Percentiles rank a stretch among this genome's conserved stretches.
phyloP scores from a whole-genome alignment of 2,797 vertebrate species.

The Sphenopsis melanotis region DNA sequence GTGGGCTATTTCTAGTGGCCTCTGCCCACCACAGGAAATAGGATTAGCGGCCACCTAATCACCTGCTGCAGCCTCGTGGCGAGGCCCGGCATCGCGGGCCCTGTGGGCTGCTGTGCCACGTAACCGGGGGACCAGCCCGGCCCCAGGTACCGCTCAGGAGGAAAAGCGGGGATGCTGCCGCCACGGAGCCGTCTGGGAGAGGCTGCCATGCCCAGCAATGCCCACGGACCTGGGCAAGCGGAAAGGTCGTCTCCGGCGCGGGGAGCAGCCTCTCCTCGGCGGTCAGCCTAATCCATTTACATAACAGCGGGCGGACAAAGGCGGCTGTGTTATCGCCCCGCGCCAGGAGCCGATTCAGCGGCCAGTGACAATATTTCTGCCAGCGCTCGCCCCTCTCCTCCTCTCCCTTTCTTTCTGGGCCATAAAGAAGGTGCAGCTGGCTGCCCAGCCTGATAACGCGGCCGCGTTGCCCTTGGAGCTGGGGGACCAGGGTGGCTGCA shows the following conservation, averaged over 20 bases:
- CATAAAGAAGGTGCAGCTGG: background rate
- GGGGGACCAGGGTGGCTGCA: background rate
- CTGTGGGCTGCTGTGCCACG: rapidly evolving
- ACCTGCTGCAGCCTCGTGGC: background rate
- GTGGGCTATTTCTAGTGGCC: slow-evolving; percentile 1
- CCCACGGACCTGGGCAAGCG: background rate
- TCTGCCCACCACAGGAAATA: background rate
- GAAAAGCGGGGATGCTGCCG: rapidly evolving
- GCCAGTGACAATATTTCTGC: slow-evolving; percentile 32
- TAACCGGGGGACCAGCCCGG: background rate
- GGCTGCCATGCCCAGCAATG: background rate
- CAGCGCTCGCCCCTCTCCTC: background rate
- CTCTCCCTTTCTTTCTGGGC: slow-evolving; percentile 8
- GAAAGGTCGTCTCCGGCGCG: background rate
- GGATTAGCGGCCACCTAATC: background rate
- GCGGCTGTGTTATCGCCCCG: slow-evolving; percentile 66
- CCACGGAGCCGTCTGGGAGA: rapidly evolving
- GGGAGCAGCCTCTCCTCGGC: background rate
- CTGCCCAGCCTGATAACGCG: background rate
- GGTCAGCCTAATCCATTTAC: slow-evolving; percentile 47
- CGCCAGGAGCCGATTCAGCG: background rate
- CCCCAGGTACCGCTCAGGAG: background rate
- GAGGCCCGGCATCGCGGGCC: background rate
- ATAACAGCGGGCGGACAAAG: slow-evolving; percentile 55
- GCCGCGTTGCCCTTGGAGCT: slow-evolving; percentile 12